Evolutionary conservation across 2,888 invertebrate genomes (phyloP).

Genomic region (Stenurella melanura): DNA sequence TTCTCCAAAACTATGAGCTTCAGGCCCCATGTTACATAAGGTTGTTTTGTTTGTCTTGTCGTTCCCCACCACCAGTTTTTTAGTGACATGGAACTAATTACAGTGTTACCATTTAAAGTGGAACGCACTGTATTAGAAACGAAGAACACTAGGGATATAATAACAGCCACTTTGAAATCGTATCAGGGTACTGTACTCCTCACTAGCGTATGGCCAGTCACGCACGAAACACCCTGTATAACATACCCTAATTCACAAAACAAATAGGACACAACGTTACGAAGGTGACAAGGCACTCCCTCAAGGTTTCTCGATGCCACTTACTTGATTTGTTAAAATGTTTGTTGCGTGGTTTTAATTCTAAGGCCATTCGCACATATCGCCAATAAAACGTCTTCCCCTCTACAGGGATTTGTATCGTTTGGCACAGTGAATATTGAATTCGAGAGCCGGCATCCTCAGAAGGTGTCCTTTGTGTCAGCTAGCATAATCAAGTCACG

Average conservation of each 20-base stretch:
- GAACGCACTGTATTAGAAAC: too few species aligned
- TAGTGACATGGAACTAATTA: too few species aligned
- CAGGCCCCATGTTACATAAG: too few species aligned
- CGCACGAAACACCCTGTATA: too few species aligned
- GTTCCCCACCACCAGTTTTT: too few species aligned
- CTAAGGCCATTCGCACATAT: conserved; percentile 48
- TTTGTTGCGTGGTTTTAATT: conserved; percentile 45
- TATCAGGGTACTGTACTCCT: too few species aligned
- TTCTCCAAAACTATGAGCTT: too few species aligned
- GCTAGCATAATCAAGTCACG: conserved; percentile 62
- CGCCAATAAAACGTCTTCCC: conserved; percentile 54
- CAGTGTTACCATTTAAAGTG: too few species aligned
- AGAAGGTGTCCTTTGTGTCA: conserved; percentile 51
- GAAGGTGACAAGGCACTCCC: neutral
- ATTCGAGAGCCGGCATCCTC: conserved; percentile 53
- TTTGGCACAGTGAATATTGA: conserved; percentile 58
- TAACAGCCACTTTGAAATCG: too few species aligned
- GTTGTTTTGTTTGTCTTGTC: too few species aligned
- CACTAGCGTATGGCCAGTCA: too few species aligned
- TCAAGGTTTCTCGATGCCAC: neutral
- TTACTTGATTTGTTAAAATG: conserved; percentile 9
- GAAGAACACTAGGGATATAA: too few species aligned
- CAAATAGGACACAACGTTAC: neutral
- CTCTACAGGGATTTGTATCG: conserved; percentile 57
- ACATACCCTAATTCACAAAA: neutral